phyloP scores from a whole-genome alignment of 2,888 invertebrate species.

The Piscicola geometra region DNA sequence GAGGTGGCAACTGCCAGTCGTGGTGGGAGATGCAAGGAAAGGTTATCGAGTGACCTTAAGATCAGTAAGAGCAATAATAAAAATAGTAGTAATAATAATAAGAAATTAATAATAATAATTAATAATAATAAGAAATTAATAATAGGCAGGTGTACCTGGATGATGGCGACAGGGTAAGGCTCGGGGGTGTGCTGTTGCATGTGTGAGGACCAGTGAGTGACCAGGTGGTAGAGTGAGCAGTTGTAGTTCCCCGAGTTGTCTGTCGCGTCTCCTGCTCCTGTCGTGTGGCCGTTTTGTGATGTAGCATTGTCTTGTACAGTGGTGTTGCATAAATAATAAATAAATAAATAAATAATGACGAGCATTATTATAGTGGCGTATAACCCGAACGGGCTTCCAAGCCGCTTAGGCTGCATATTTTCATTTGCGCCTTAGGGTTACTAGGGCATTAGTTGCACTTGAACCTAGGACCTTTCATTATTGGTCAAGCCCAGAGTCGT shows the following conservation, averaged over 20 bases:
- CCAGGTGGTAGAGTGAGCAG: constrained; percentile 44
- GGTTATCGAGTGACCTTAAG: not conserved
- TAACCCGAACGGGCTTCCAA: no score
- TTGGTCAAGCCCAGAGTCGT: no score
- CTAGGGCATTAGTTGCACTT: no score
- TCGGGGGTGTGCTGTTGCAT: constrained; percentile 40
- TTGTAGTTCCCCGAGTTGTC: constrained; percentile 38
- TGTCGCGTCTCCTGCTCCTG: constrained; percentile 36
- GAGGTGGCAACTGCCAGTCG: constrained; percentile 38
- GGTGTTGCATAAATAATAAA: no score
- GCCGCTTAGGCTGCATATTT: no score
- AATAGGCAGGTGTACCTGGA: constrained; percentile 41
- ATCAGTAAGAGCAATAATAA: no score
- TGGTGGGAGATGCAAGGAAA: not conserved
- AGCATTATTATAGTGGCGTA: no score
- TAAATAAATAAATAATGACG: no score
- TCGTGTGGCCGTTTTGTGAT: not conserved
- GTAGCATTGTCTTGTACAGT: no score
- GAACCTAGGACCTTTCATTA: no score
- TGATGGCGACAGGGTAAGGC: constrained; percentile 45
- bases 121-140: not conserved
- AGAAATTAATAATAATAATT: not conserved
- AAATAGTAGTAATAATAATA: not conserved
- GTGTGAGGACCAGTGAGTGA: constrained; percentile 44
- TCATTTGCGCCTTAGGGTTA: no score